phyloP scores from a whole-genome alignment of 2,113 vertebrate species.

The Recurvirostra avosetta region DNA sequence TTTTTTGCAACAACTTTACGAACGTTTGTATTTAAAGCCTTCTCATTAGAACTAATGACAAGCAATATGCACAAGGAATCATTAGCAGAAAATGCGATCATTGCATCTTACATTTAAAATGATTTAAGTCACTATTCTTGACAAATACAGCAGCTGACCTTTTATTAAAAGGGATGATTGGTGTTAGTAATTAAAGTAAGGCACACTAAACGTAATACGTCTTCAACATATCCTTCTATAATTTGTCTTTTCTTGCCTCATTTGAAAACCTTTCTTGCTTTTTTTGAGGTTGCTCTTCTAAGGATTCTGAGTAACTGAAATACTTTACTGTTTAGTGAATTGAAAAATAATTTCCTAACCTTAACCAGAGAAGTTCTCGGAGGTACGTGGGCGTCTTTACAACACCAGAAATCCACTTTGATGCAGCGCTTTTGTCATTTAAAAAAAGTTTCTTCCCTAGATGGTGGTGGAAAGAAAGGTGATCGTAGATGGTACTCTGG shows the following conservation, averaged over 20 bases:
- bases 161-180: conserved; percentile 40
- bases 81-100: conserved; percentile 28
- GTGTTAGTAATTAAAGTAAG: conserved; percentile 52
- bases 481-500: background rate
- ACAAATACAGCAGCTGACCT: conserved; percentile 40
- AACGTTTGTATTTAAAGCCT: conserved; percentile 12
- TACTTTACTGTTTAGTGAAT: background rate
- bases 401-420: background rate
- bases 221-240: background rate
- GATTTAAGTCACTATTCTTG: background rate
- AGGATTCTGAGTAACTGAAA: background rate
- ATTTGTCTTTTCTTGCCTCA: background rate
- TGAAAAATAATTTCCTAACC: background rate
- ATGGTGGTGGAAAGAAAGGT: background rate
- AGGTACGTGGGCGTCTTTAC: background rate
- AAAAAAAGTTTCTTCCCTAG: background rate
- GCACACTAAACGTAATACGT: background rate
- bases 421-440: background rate
- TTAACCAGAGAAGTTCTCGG: background rate
- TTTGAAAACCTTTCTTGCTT: background rate
- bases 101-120: conserved; percentile 14
- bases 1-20: background rate
- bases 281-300: background rate
- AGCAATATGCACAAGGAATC: conserved; percentile 12
- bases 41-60: conserved; percentile 1